These are phyloP conservation scores for Aplysina aerophoba DNA, from an alignment of 37 sponge, comb jelly and placozoan genomes.

Conservation along the genomic window DNA sequence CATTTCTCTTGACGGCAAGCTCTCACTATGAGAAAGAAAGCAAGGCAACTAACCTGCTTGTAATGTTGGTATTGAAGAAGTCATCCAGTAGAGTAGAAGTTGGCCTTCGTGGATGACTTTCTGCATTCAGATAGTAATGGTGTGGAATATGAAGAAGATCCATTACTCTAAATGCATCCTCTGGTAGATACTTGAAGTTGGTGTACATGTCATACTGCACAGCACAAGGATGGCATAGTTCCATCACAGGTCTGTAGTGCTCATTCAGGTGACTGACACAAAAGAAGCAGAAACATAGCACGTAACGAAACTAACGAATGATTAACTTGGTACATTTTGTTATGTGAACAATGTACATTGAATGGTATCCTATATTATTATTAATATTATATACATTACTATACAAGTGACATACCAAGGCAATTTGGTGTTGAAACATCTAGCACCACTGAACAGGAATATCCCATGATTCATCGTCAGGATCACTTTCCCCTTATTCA, in stretches of 20 bases:
- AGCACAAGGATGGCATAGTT: slow-evolving; percentile 64
- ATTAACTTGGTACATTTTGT: too few species aligned
- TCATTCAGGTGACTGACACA: slow-evolving; percentile 43
- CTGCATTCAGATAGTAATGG: slow-evolving; percentile 30
- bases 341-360: too few species aligned
- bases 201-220: slow-evolving; percentile 49
- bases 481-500: too few species aligned
- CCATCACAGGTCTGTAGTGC: slow-evolving; percentile 48
- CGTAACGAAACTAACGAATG: too few species aligned
- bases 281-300: too few species aligned
- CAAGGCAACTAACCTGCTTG: not conserved
- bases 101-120: not conserved
- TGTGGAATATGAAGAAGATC: slow-evolving; percentile 42
- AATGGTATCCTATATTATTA: too few species aligned
- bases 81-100: not conserved
- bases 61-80: not conserved
- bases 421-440: too few species aligned
- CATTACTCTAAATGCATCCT: slow-evolving; percentile 50
- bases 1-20: not conserved
- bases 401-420: too few species aligned
- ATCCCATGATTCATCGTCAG: too few species aligned
- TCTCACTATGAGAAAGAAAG: not conserved
- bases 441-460: too few species aligned
- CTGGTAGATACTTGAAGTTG: slow-evolving; percentile 51
- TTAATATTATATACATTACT: too few species aligned